Evolutionary conservation across 2,797 vertebrate species (phyloP).

Genomic region (Lycodopsis pacificus): DNA sequence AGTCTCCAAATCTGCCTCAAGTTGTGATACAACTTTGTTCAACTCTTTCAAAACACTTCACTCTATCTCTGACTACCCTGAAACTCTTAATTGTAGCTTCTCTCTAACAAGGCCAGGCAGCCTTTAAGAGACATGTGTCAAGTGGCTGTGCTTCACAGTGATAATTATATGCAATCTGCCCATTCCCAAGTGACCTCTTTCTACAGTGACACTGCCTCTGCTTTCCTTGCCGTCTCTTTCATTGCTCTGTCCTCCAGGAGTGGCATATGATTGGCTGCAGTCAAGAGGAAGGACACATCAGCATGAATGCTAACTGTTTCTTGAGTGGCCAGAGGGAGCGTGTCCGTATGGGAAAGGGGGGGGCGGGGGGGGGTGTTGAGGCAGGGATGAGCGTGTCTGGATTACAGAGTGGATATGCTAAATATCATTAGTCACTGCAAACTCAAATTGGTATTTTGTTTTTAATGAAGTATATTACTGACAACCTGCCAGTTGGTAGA

Average conservation of each 20-base stretch:
- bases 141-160: slow-evolving; percentile 47
- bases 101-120: slow-evolving; percentile 29
- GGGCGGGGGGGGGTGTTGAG: slow-evolving; percentile 5
- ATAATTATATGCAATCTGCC: slow-evolving; percentile 68
- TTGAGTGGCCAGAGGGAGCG: slow-evolving; percentile 37
- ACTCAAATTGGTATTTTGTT: slow-evolving; percentile 20
- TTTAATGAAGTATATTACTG: slow-evolving; percentile 19
- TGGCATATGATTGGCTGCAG: slow-evolving; percentile 62
- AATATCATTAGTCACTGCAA: slow-evolving; percentile 24
- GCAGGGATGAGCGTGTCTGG: slow-evolving; percentile 10
- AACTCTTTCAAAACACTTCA: slow-evolving; percentile 19
- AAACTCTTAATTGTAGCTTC: slow-evolving; percentile 27
- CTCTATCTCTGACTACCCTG: slow-evolving; percentile 26
- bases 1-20: slow-evolving; percentile 8
- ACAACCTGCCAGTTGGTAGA: slow-evolving; percentile 19
- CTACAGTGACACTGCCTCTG: slow-evolving; percentile 35
- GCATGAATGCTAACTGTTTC: slow-evolving; percentile 57
- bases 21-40: slow-evolving; percentile 11
- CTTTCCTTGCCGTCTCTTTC: slow-evolving; percentile 17
- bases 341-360: slow-evolving; percentile 3
- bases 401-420: slow-evolving; percentile 16
- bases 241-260: slow-evolving; percentile 49
- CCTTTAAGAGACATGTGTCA: slow-evolving; percentile 56
- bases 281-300: slow-evolving; percentile 56
- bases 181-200: slow-evolving; percentile 37